Evolutionary conservation across 1,140 invertebrate genomes (phyloP), one percentile per base, ranked within the genome.

Genomic region (Drosophila dunni): DNA sequence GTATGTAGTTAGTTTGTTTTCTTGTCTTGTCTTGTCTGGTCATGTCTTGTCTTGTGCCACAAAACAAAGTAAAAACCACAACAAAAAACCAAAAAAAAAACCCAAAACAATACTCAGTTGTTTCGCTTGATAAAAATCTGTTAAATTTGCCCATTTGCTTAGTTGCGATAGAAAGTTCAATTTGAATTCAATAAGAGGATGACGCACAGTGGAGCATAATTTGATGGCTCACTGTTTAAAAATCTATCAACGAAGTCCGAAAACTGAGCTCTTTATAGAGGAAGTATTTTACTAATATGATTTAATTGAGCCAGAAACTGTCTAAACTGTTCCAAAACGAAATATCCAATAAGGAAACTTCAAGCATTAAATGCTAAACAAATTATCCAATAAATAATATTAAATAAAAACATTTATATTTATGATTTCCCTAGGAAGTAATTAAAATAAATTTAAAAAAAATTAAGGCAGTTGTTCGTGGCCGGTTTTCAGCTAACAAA

Each of bases 141-240:
- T 53, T 29, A 88, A 88, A 86, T 88, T 86, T 83, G 67, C 75
- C 79, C 71, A 88, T 82, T 82, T 68, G 58, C 56, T 56, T 63
- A 45, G 60, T 13, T 33, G 64, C 50, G 51, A 56, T 88, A 86
- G 82, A 86, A 88, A 86, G 82, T 85, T 78, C 50, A 75, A 75
- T 78, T 75, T 72, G 54, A 78, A 73, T 78, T 74, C 60, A 77
- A 77, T 63, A 78, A 69, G 45, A 60, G 60, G 63, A 58, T 66
- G 42, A 72, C 44, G 65, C 65, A 62, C 71, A 67, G 64, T 73
- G 70, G 48, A 45, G 10, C 45, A 15, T n/a, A 8, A 17, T 17
- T 42, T 15, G n/a, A 54, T 44, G 38, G 38, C 36, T 40, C 11
- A 0, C 13, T 20, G 33, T 17, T 10, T 15, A 56, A 56, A 44